Evolutionary conservation across 2,113 vertebrate genomes (phyloP), one percentile per base, ranked within the genome.

Genomic region (Austrofundulus limnaeus): DNA sequence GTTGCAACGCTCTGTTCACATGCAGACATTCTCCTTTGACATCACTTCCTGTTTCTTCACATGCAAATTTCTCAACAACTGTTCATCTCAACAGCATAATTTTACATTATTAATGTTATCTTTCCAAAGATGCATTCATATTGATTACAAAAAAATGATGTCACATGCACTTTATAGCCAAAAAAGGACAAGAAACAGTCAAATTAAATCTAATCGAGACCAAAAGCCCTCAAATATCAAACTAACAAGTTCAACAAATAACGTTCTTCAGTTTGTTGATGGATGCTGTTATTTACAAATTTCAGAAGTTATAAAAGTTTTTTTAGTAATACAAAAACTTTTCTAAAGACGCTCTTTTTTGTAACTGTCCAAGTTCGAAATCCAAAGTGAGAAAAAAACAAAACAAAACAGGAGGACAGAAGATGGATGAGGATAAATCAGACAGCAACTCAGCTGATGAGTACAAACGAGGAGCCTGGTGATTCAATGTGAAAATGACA

Each of bases 381-480:
- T 56, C 46, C 17, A 49, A 59, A 68, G 60, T 45, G 37, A 24
- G 64, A 67, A 46, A 24, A 62, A 52, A 25, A 46, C 0, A 28
- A 28, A 28, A 28, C 25, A 28, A 28, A 7, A 28, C 25, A n/a
- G n/a, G 77, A 74, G 47, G 42, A 77, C 67, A 5, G 56, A 48
- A 75, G 58, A 75, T 11, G 60, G 75, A 83, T 67, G 82, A 73
- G 58, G 69, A 77, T 47, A 56, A 72, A 80, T 75, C 74, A 56
- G 75, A 85, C 69, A 67, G 72, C 75, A 39, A 50, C 66, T 66
- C 19, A 43, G 54, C 72, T 80, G 85, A 83, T 75, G 80, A 76
- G 76, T 71, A 85, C 78, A 85, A 85, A 87, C 17, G 81, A 72
- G 71, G 51, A 64, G 76, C 62, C 43, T 2, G 28, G 56, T 50